Conservation (phyloP, 2,888 invertebrate genomes). For the Rhagium mordax region DNA sequence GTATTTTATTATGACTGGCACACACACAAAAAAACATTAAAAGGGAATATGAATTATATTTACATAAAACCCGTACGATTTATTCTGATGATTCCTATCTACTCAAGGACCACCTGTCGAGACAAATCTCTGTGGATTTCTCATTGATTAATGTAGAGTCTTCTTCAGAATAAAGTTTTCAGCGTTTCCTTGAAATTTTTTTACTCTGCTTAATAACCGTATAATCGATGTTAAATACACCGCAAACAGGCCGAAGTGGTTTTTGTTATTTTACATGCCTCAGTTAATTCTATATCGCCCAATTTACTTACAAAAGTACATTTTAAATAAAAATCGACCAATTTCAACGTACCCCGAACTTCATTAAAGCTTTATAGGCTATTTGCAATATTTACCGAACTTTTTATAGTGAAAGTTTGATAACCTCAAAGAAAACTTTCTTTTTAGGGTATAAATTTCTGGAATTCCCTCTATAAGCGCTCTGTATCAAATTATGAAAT, state of each 20-base stretch:
- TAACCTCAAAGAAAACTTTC: neutral
- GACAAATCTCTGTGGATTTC: neutral
- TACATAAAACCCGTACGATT: neutral
- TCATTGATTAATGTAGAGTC: neutral
- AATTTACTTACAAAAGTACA: neutral
- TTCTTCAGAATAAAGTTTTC: neutral
- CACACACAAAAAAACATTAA: no score
- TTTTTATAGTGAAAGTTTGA: slow-evolving; percentile 13
- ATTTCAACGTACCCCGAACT: neutral
- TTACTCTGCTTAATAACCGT: neutral
- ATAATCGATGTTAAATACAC: neutral
- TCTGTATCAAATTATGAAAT: neutral
- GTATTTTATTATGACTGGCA: no score
- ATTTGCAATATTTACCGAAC: neutral
- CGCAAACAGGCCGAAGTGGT: neutral
- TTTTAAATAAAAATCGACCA: neutral
- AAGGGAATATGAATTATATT: no score
- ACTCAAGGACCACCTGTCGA: neutral
- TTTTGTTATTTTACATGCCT: neutral
- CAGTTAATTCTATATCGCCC: neutral
- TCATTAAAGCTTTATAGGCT: slow-evolving; percentile 1
- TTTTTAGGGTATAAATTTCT: neutral
- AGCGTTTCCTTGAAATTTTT: neutral
- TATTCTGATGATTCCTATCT: neutral
- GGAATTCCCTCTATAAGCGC: neutral